These are phyloP conservation scores for Ibidorhyncha struthersii DNA, from an alignment of 2,113 vertebrate species.

Conservation along the genomic window DNA sequence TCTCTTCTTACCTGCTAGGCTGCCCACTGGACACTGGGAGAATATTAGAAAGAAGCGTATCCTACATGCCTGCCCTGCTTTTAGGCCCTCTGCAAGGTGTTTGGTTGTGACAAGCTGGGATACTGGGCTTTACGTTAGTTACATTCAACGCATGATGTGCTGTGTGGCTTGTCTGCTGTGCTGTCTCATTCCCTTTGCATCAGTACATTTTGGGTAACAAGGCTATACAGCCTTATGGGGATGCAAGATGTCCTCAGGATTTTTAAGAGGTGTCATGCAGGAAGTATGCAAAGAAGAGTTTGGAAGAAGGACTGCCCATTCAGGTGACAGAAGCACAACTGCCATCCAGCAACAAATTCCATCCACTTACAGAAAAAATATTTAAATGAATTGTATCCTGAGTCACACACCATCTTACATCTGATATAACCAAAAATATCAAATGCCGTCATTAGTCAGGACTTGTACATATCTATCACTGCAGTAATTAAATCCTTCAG, in stretches of 20 bases:
- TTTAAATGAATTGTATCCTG: not conserved
- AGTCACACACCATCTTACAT: not conserved
- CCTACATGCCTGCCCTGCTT: not conserved
- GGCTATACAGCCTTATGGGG: not conserved
- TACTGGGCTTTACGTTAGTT: not conserved
- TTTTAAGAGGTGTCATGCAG: not conserved
- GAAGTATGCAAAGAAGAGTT: not conserved
- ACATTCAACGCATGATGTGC: not conserved
- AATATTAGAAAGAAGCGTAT: not conserved
- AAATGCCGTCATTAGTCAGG: not conserved
- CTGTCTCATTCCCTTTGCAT: not conserved
- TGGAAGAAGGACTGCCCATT: not conserved
- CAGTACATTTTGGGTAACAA: not conserved
- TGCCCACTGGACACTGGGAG: not conserved
- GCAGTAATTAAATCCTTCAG: not conserved
- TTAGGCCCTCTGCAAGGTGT: not conserved
- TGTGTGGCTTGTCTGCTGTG: not conserved
- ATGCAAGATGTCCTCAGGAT: not conserved
- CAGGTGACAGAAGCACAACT: not conserved
- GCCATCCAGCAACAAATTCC: not conserved
- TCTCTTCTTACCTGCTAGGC: not conserved
- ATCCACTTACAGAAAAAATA: not conserved
- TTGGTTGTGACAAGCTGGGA: not conserved
- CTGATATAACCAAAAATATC: not conserved
- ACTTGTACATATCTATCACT: not conserved